A percentile compares a stretch with the other conserved stretches of the same genome.
Evolutionary conservation across 2,797 vertebrate genomes (phyloP).

Genomic region (Florisuga fusca): DNA sequence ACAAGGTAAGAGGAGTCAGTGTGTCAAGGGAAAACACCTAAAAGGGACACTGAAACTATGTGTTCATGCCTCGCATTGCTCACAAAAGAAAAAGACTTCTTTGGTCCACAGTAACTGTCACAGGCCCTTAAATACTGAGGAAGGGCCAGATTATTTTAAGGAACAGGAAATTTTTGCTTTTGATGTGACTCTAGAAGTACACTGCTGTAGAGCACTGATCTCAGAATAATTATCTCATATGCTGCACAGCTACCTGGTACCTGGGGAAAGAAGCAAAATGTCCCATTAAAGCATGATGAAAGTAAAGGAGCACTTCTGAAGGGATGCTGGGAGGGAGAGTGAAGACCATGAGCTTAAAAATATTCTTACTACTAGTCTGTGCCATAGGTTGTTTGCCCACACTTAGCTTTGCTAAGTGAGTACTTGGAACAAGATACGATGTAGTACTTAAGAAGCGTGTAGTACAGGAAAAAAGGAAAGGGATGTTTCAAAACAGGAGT

Average conservation of each 20-base stretch:
- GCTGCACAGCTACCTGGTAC: neutral
- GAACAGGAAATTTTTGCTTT: neutral
- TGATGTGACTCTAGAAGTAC: neutral
- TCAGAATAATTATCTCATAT: neutral
- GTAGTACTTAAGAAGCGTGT: neutral
- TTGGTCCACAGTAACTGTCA: neutral
- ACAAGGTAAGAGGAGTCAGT: neutral
- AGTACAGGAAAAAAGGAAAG: neutral
- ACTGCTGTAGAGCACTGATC: neutral
- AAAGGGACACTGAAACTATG: neutral
- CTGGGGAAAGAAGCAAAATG: neutral
- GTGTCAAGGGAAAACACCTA: neutral
- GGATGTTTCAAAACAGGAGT: neutral
- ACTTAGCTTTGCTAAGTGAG: neutral
- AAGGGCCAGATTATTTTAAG: neutral
- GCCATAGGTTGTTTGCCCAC: neutral
- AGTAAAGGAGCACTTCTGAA: neutral
- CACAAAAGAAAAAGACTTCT: neutral
- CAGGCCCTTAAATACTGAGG: neutral
- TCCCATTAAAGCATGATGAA: neutral
- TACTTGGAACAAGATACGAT: neutral
- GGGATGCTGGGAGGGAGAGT: neutral
- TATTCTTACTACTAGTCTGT: neutral
- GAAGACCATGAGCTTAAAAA: neutral
- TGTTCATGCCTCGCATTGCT: neutral